Conservation (phyloP, 2,888 invertebrate genomes). For the Acleris laterana region DNA sequence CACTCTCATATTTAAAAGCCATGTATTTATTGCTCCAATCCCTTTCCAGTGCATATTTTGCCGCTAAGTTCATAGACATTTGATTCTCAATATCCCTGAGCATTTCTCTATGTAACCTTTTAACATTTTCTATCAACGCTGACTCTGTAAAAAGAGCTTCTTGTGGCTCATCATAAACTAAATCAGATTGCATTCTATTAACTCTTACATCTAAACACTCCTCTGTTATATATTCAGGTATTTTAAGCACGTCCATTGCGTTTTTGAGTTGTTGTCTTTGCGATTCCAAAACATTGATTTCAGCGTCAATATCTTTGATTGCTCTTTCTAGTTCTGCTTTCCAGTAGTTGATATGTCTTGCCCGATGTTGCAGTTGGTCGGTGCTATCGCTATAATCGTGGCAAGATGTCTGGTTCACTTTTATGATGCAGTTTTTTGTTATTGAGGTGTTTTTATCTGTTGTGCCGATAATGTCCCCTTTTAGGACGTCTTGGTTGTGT, state of each 20-base stretch:
- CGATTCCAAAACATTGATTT: conserved; percentile 66
- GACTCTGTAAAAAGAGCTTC: conserved; percentile 90
- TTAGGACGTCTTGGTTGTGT: conserved; percentile 66
- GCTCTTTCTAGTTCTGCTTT: conserved; percentile 74
- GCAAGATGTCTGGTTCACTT: conserved; percentile 75
- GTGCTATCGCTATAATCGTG: conserved; percentile 72
- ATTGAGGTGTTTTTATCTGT: conserved; percentile 72
- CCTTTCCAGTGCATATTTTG: conserved; percentile 91
- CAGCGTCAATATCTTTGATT: conserved; percentile 71
- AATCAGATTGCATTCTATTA: conserved; percentile 88
- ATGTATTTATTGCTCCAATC: conserved; percentile 96
- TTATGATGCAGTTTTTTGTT: conserved; percentile 75
- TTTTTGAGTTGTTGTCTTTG: conserved; percentile 76
- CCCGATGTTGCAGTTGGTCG: conserved; percentile 68
- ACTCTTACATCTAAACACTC: conserved; percentile 89
- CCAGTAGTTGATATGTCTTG: conserved; percentile 78
- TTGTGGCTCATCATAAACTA: conserved; percentile 90
- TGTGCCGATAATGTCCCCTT: conserved; percentile 72
- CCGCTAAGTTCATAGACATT: conserved; percentile 88
- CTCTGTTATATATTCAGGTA: conserved; percentile 78
- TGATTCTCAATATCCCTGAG: conserved; percentile 88
- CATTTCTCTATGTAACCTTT: conserved; percentile 85
- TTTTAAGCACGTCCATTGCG: conserved; percentile 67
- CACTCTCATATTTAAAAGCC: conserved; percentile 90
- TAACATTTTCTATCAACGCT: conserved; percentile 88